Conservation (phyloP, 2,888 invertebrate genomes). For the Phortica okadai region DNA sequence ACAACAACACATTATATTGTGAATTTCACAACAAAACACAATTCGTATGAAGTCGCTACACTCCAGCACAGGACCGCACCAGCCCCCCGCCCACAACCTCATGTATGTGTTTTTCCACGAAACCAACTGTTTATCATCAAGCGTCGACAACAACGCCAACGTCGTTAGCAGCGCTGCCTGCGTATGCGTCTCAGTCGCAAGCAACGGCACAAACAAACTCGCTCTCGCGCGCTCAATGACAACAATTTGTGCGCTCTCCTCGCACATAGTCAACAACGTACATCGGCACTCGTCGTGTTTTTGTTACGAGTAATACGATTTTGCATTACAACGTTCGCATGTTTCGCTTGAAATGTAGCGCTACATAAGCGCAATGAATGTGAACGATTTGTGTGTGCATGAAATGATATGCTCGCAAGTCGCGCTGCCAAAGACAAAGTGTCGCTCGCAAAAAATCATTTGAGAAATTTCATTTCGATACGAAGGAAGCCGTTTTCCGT, state of each 20-base stretch:
- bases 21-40: slow-evolving; percentile 72
- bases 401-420: background rate
- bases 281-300: background rate
- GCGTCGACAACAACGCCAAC: background rate
- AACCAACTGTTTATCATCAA: slow-evolving; percentile 64
- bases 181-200: background rate
- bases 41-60: slow-evolving; percentile 58
- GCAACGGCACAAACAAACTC: slow-evolving; percentile 8
- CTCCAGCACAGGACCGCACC: slow-evolving; percentile 45
- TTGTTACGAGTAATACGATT: background rate
- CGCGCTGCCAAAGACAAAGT: background rate
- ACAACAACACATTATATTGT: slow-evolving; percentile 58
- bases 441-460: slow-evolving; percentile 58
- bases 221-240: background rate
- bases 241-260: background rate
- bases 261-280: background rate
- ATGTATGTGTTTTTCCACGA: slow-evolving; percentile 63
- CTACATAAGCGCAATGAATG: background rate
- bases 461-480: slow-evolving; percentile 73
- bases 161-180: background rate
- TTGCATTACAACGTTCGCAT: background rate
- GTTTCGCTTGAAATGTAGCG: background rate
- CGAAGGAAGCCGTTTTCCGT: slow-evolving; percentile 57
- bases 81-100: background rate
- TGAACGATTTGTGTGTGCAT: background rate